These are phyloP conservation scores for Pholis gunnellus DNA, from an alignment of 2,113 vertebrate genomes.

Conservation along the genomic window DNA sequence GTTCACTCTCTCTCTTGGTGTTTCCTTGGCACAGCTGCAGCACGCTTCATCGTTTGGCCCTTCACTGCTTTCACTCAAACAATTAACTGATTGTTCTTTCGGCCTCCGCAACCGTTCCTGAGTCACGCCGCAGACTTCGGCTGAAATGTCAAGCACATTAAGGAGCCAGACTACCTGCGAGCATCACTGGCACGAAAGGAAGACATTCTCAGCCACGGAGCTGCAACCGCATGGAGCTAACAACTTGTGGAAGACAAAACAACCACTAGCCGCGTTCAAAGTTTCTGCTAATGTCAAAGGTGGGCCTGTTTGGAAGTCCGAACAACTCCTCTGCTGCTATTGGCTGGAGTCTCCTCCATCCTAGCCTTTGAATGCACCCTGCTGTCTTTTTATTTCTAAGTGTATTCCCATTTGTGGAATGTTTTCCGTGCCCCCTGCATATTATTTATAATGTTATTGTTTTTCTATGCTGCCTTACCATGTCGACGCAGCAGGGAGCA, in stretches of 20 bases:
- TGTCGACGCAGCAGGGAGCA: conserved; percentile 28
- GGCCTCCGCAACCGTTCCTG: conserved; percentile 25
- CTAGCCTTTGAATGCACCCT: not conserved
- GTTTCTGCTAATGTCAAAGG: conserved; percentile 53
- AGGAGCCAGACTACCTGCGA: conserved; percentile 37
- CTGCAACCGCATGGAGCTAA: conserved; percentile 13
- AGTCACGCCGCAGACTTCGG: conserved; percentile 38
- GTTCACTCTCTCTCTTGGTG: not conserved
- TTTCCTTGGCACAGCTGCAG: not conserved
- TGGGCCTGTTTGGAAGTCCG: conserved; percentile 25
- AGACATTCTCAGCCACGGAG: conserved; percentile 5
- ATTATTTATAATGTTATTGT: conserved; percentile 44
- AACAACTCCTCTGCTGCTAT: conserved; percentile 19
- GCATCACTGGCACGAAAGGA: conserved; percentile 11
- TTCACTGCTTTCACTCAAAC: conserved; percentile 42
- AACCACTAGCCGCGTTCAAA: conserved; percentile 39
- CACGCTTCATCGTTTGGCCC: conserved; percentile 37
- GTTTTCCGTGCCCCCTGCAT: conserved; percentile 29
- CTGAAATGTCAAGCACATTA: conserved; percentile 77
- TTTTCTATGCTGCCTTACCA: conserved; percentile 32
- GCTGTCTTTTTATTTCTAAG: conserved; percentile 30
- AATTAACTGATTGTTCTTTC: conserved; percentile 68
- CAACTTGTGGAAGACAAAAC: conserved; percentile 29
- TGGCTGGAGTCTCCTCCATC: conserved; percentile 10
- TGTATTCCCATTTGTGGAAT: conserved; percentile 42